Conservation (phyloP, 2,888 invertebrate species). For the Drosophila anceps region DNA sequence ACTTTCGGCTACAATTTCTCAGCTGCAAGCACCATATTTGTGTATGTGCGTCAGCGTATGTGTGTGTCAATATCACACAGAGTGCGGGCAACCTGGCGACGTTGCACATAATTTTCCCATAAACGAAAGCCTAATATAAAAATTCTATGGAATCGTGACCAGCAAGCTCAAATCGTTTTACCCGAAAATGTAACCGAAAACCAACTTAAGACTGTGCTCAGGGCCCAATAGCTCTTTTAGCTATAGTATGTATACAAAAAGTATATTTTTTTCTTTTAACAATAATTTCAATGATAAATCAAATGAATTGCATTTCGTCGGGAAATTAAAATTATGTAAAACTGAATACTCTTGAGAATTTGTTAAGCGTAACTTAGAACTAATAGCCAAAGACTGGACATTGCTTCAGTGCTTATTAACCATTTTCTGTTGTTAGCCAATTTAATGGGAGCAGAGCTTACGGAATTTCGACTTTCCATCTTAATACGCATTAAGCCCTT, state of each 20-base stretch:
- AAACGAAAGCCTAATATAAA: constrained; percentile 83
- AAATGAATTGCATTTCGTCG: background rate
- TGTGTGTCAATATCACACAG: constrained; percentile 39
- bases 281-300: constrained; percentile 4
- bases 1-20: constrained; percentile 59
- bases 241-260: constrained; percentile 8
- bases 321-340: background rate
- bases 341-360: background rate
- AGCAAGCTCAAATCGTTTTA: constrained; percentile 65
- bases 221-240: constrained; percentile 5
- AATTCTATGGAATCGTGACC: constrained; percentile 79
- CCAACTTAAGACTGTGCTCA: constrained; percentile 11
- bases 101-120: constrained; percentile 82
- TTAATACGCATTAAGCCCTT: constrained; percentile 12
- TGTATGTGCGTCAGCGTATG: constrained; percentile 21
- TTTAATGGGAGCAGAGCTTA: constrained; percentile 1
- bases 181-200: constrained; percentile 27
- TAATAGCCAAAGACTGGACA: background rate
- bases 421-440: background rate
- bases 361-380: background rate
- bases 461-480: background rate
- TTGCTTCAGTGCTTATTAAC: background rate
- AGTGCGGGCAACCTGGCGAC: constrained; percentile 35
- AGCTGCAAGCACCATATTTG: constrained; percentile 31
- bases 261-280: constrained; percentile 5